phyloP scores from a whole-genome alignment of 53 echinoderm and acorn worm species.

The Stichopus horrens region DNA sequence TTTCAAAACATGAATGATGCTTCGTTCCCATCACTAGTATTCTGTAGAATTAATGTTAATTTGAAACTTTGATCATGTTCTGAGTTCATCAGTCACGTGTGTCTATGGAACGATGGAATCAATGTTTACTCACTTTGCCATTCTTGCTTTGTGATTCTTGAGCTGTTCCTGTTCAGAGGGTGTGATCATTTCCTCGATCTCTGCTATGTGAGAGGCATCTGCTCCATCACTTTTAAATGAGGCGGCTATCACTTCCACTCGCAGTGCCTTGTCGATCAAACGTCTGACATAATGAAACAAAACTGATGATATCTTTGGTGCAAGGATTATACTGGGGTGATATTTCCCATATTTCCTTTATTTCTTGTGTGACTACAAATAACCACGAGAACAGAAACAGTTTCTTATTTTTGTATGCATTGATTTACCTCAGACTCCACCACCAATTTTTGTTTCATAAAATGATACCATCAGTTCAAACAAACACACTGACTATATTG shows the following conservation, averaged over 20 bases:
- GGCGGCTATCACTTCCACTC: conserved; percentile 91
- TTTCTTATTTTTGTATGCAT: too few relatives aligned
- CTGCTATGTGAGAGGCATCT: conserved; percentile 80
- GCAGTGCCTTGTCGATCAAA: conserved; percentile 89
- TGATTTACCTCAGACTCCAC: too few relatives aligned
- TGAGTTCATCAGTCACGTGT: not conserved
- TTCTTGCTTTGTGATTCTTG: conserved; percentile 76
- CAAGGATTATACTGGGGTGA: too few relatives aligned
- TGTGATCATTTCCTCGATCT: conserved; percentile 96
- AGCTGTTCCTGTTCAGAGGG: conserved; percentile 84
- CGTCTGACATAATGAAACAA: conserved; percentile 57
- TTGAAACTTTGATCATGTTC: conserved; percentile 86
- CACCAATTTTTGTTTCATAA: too few relatives aligned
- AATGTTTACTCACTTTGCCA: conserved; percentile 70
- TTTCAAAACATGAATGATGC: too few relatives aligned
- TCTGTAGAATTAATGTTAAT: conserved; percentile 43
- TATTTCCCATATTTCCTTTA: too few relatives aligned
- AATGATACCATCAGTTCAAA: too few relatives aligned
- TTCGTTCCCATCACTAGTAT: too few relatives aligned
- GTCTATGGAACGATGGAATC: not conserved
- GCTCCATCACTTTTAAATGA: conserved; percentile 87
- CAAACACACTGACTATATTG: too few relatives aligned
- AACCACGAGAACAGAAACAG: too few relatives aligned
- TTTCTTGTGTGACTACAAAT: too few relatives aligned
- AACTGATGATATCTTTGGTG: not conserved